Evolutionary conservation across 2,888 invertebrate species (phyloP).

Genomic region (Eustalomyia histrio): DNA sequence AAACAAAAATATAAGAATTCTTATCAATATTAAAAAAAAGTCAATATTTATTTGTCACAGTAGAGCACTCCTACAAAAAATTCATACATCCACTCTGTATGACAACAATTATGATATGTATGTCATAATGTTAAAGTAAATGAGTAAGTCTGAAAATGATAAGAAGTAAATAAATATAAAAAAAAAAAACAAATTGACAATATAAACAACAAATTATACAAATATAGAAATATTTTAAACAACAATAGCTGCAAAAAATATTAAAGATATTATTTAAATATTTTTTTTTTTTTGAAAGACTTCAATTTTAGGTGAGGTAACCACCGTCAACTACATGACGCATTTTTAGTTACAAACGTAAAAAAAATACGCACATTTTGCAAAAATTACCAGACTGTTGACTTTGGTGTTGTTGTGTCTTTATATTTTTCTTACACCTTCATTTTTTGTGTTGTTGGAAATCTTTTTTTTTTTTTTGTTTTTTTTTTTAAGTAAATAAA

Average conservation of each 20-base stretch:
- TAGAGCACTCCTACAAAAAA: conserved; percentile 23
- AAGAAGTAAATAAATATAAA: conserved; percentile 39
- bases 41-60: conserved; percentile 43
- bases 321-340: conserved; percentile 32
- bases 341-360: conserved; percentile 34
- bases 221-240: not conserved
- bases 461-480: not conserved
- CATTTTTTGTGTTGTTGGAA: conserved; percentile 14
- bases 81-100: conserved; percentile 27
- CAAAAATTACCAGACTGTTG: conserved; percentile 20
- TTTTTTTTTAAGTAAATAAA: conserved; percentile 3
- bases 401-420: not conserved
- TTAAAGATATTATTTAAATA: conserved; percentile 35
- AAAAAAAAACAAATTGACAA: not conserved
- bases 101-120: conserved; percentile 23
- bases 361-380: conserved; percentile 21
- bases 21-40: conserved; percentile 37
- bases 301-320: conserved; percentile 41
- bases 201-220: conserved; percentile 13
- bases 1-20: conserved; percentile 9
- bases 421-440: conserved; percentile 37
- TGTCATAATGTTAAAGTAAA: conserved; percentile 30
- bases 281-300: conserved; percentile 18
- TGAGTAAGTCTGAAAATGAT: conserved; percentile 48
- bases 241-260: not conserved